Evolutionary conservation across 2,888 invertebrate genomes (phyloP), one percentile per base, ranked within the genome.

Genomic region (Aleiodes leptofemur): DNA sequence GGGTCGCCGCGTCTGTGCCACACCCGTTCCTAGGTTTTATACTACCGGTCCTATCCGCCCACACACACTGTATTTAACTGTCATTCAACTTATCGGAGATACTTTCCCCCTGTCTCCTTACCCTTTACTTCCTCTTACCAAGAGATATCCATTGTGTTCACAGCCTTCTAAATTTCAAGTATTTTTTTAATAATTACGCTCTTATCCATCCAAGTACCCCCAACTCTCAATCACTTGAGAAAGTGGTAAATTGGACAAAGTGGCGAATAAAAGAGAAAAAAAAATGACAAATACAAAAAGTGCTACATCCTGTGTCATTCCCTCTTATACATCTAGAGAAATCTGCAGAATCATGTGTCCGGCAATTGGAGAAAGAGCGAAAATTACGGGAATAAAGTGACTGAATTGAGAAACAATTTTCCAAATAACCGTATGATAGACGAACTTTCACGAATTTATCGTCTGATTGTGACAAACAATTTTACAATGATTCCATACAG

Each of bases 1-100:
- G 76, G 73, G 74, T 71, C 74, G 75, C 74, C 78, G 76, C 72
- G 74, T 64, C 77, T 31, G 72, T 76, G 82, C 85, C 85, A 85
- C 85, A 84, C 84, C 84, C 83, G 82, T 64, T 64, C 64, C 64
- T 64, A 64, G 64, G 64, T 64, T 64, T 64, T 64, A 64, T 64
- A 64, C 80, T 80, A 81, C 81, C 79, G 79, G 79, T 76, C 43
- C 77, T 50, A 73, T 9, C 16, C 57, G 57, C 78, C 78, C 72
- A 78, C 78, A 73, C 78, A 73, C 77, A 69, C 73, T 68, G 73
- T 43, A 72, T 77, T 78, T 69, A 77, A 69, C 64, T 76, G 77
- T 77, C 78, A 73, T 74, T 78, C 70, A 72, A 50, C 56, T 73
- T 75, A 78, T 78, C 75, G 77, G 66, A 74, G 71, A 73, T 23